A percentile compares a stretch with the other conserved stretches of the same genome.
phyloP scores from a whole-genome alignment of 2,888 invertebrate genomes.

The Pterostichus niger region DNA sequence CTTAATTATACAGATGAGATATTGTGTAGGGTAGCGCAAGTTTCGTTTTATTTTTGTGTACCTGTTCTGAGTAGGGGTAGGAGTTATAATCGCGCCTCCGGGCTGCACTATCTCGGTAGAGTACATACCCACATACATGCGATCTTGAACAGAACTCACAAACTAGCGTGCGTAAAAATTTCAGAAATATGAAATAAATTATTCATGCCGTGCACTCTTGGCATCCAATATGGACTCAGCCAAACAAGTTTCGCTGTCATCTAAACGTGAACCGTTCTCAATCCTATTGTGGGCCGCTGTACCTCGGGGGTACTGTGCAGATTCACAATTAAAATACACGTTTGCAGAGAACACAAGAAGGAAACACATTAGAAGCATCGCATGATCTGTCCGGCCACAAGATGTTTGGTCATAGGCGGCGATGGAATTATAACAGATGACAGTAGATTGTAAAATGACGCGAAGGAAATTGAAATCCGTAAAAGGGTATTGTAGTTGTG shows the following conservation, averaged over 20 bases:
- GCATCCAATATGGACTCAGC: conserved; percentile 60
- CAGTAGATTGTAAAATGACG: conserved; percentile 29
- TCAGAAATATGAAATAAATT: conserved; percentile 72
- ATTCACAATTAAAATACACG: conserved; percentile 71
- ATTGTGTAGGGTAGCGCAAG: background rate
- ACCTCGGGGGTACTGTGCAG: conserved; percentile 68
- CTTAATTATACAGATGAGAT: background rate
- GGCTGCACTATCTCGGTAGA: conserved; percentile 51
- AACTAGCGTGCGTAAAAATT: conserved; percentile 68
- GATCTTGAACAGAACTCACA: conserved; percentile 48
- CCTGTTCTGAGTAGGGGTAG: conserved; percentile 10
- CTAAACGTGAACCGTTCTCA: background rate
- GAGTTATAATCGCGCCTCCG: conserved; percentile 2
- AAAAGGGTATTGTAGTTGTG: conserved; percentile 37
- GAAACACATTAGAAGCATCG: conserved; percentile 67
- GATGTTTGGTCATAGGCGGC: conserved; percentile 57
- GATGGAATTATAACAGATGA: conserved; percentile 45
- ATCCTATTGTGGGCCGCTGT: conserved; percentile 65
- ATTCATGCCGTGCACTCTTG: conserved; percentile 69
- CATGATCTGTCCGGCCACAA: conserved; percentile 60
- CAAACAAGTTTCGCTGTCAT: conserved; percentile 11
- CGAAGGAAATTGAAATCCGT: conserved; percentile 43
- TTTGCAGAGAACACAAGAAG: conserved; percentile 69
- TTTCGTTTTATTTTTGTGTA: background rate
- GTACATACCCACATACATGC: conserved; percentile 59